A percentile compares a stretch with the other conserved stretches of the same genome.
phyloP scores from a whole-genome alignment of 2,113 vertebrate species.

The Psephotus haematonotus region DNA sequence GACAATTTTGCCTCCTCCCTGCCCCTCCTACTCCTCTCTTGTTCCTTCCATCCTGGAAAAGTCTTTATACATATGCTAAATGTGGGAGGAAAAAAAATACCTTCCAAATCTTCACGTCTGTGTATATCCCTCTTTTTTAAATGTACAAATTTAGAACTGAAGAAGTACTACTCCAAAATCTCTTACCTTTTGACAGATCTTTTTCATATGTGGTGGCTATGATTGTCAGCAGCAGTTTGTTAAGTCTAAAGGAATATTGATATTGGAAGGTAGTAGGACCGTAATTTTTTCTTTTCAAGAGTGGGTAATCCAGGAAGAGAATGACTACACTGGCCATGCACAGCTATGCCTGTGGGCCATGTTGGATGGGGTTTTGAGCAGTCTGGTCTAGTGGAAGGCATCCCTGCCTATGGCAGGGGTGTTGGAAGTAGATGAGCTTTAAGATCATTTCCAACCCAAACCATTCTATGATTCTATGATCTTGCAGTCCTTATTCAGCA shows the following conservation, averaged over 20 bases:
- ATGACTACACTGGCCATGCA: background rate
- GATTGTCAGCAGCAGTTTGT: background rate
- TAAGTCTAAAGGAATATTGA: background rate
- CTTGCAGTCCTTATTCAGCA: background rate
- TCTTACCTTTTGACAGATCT: background rate
- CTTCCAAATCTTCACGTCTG: conserved; percentile 27
- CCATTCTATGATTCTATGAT: background rate
- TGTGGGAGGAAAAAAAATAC: background rate
- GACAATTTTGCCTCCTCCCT: conserved; percentile 6
- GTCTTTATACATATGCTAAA: background rate
- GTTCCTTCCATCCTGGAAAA: background rate
- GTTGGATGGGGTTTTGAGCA: background rate
- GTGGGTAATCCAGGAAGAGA: background rate
- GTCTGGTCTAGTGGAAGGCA: background rate
- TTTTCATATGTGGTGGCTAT: background rate
- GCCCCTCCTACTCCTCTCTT: background rate
- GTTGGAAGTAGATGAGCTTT: background rate
- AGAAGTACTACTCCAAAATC: background rate
- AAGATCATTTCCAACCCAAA: background rate
- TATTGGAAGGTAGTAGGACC: background rate
- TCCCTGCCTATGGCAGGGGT: background rate
- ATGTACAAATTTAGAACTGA: background rate
- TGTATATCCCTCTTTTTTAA: background rate
- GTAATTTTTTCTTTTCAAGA: background rate
- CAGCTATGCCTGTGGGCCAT: background rate